Conservation (phyloP, 2,797 vertebrate species). For the Carduelis carduelis region DNA sequence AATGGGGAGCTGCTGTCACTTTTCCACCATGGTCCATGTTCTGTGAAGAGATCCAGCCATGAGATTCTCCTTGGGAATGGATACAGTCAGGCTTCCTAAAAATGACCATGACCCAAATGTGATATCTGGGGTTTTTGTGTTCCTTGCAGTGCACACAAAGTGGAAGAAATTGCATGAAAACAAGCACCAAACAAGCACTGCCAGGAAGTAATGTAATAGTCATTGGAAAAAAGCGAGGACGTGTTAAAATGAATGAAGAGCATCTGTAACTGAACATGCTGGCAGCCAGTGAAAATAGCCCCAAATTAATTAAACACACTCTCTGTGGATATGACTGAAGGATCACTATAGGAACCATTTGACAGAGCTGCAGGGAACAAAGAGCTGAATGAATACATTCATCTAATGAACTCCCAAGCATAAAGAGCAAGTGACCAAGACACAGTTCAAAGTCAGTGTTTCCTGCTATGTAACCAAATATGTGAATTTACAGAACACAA, state of each 20-base stretch:
- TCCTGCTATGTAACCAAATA: not conserved
- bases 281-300: not conserved
- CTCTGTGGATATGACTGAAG: not conserved
- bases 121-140: not conserved
- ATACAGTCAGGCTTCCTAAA: not conserved
- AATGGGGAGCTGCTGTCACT: not conserved
- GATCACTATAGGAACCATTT: constrained; percentile 33
- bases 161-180: not conserved
- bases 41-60: not conserved
- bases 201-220: not conserved
- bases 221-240: not conserved
- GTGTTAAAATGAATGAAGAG: not conserved
- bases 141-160: not conserved
- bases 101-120: not conserved
- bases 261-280: not conserved
- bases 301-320: not conserved
- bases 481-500: not conserved
- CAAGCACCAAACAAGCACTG: not conserved
- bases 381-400: not conserved
- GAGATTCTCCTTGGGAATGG: not conserved
- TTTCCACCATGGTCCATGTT: not conserved
- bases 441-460: not conserved
- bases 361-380: not conserved
- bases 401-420: not conserved
- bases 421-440: not conserved